A percentile compares a stretch with the other conserved stretches of the same genome.
These are phyloP conservation scores for Benthosema pterotum DNA, from an alignment of 2,797 vertebrate species.

Conservation along the genomic window DNA sequence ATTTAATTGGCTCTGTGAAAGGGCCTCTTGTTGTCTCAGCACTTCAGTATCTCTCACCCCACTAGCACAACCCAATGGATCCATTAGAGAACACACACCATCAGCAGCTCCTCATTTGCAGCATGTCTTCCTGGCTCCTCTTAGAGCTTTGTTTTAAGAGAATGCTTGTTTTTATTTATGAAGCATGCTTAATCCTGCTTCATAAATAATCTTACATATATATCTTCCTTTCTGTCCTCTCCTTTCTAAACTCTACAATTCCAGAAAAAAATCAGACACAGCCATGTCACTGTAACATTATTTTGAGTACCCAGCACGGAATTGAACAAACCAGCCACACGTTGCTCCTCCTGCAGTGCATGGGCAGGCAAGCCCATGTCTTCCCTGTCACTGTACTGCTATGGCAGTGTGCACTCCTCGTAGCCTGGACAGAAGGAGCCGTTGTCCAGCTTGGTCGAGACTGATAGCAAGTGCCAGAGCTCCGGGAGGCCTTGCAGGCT, in stretches of 20 bases:
- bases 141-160: background rate
- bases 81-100: constrained; percentile 33
- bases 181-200: background rate
- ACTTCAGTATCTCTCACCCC: constrained; percentile 36
- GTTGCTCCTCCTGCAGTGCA: constrained; percentile 35
- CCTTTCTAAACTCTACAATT: background rate
- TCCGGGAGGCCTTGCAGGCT: constrained; percentile 47
- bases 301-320: constrained; percentile 27
- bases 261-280: constrained; percentile 5
- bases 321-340: constrained; percentile 42
- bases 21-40: constrained; percentile 46
- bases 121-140: constrained; percentile 16
- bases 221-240: background rate
- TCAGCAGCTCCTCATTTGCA: constrained; percentile 9
- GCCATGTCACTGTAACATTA: constrained; percentile 29
- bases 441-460: constrained; percentile 37
- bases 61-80: constrained; percentile 28
- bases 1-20: constrained; percentile 50
- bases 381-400: constrained; percentile 44
- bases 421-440: constrained; percentile 54
- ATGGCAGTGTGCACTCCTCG: constrained; percentile 49
- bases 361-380: constrained; percentile 50
- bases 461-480: constrained; percentile 39
- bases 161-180: background rate
- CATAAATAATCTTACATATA: too few species aligned